Conservation (phyloP, 2,113 vertebrate genomes). For the Panthera tigris region DNA sequence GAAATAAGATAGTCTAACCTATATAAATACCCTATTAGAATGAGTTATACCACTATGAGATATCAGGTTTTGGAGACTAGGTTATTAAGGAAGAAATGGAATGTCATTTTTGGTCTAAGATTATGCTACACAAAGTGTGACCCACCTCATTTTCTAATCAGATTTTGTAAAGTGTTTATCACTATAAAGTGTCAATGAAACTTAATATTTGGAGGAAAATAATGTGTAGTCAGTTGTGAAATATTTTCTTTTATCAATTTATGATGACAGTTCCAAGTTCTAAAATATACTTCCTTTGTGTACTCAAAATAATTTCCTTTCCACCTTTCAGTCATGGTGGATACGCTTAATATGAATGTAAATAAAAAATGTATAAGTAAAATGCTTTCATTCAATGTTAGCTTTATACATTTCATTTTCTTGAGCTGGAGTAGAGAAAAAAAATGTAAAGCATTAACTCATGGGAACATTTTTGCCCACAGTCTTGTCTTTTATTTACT, state of each 20-base stretch:
- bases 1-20: neutral
- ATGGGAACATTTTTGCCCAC: neutral
- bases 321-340: neutral
- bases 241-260: conserved; percentile 16
- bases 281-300: neutral
- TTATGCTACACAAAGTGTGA: neutral
- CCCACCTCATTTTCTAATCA: neutral
- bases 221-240: neutral
- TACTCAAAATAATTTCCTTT: neutral
- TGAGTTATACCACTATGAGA: neutral
- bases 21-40: neutral
- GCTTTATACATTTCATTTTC: neutral
- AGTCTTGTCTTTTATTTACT: neutral
- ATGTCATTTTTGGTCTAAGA: neutral
- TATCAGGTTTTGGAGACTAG: neutral
- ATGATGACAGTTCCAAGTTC: neutral
- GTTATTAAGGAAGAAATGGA: neutral
- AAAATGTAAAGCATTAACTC: neutral
- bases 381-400: conserved; percentile 4
- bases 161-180: neutral
- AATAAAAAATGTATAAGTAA: neutral
- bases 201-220: neutral
- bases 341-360: neutral
- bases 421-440: neutral
- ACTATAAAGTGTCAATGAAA: neutral